Base-by-base conservation (phyloP, 2,113 vertebrate species). In the Oreochromis niloticus region DNA sequence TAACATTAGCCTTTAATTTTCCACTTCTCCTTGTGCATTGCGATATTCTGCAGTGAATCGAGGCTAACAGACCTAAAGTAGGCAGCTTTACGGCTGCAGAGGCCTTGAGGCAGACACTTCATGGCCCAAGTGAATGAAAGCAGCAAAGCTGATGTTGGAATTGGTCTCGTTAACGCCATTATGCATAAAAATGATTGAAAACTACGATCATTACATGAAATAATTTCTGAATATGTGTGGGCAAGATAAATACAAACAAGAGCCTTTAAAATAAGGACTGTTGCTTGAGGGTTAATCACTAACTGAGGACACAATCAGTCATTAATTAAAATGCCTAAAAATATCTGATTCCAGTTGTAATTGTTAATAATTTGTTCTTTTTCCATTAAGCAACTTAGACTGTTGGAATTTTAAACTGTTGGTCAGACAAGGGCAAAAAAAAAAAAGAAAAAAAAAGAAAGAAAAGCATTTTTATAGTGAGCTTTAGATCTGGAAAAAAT, bases 171-270 rank as follows among this genome's bases (percentile, higher is more conserved):
- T 75, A 19, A 30, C 0, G 16, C 14, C 14, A 46, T 27, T 50
- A 32, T n/a, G 46, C 9, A 78, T 32, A 50, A 78, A 50, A 78
- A 78, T 1, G 2, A 78, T 8, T 19, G 14, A 75, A 75, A 48
- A 75, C 0, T 48, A 0, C 2, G 2, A 63, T 63, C 0, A 11
- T 63, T n/a, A 1, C 59, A 0, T 63, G 0, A 36, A 66, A 66
- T 66, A 66, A 12, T 39, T 39, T 66, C 61, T 12, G 61, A 39
- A 39, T 39, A n/a, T 66, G 32, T 0, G 1, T 19, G 14, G 41
- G 9, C 24, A 75, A 30, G 43, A 75, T 17, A 75, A 48, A 75
- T 10, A 48, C 14, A 75, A 75, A 48, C 16, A 66, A 30, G 14
- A 75, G 41, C 24, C 68, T 30, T 75, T 30, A 30, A 48, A 48